Conservation (phyloP, 2,797 vertebrate species). For the Anisognathus igniventris region DNA sequence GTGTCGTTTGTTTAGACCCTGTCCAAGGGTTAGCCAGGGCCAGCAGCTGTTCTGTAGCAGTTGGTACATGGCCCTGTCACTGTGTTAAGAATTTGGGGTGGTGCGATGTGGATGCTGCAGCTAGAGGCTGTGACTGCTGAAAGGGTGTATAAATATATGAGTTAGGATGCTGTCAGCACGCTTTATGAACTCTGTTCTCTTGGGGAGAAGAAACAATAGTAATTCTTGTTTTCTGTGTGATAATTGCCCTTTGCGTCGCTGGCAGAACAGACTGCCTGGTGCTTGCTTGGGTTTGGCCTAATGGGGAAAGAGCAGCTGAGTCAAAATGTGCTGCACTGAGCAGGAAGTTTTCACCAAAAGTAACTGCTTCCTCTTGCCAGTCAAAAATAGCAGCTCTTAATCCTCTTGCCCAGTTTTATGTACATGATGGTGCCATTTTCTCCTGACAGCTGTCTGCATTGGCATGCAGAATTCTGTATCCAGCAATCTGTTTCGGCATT, state of each 20-base stretch:
- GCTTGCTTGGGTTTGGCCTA: background rate
- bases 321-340: background rate
- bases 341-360: background rate
- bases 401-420: background rate
- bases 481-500: background rate
- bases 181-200: background rate
- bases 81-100: background rate
- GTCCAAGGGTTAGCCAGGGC: background rate
- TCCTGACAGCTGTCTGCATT: fast-evolving
- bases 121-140: background rate
- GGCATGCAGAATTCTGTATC: background rate
- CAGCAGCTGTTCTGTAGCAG: background rate
- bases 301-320: background rate
- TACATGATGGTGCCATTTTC: fast-evolving
- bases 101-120: fast-evolving
- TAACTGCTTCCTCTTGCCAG: background rate
- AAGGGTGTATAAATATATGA: fast-evolving
- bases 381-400: background rate
- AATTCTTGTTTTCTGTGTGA: background rate
- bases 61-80: fast-evolving
- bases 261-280: background rate
- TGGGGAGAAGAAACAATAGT: background rate
- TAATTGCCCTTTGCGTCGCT: background rate
- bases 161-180: background rate
- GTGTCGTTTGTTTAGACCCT: background rate